Evolutionary conservation across 2,888 invertebrate species (phyloP), one percentile per base, ranked within the genome.

Genomic region (Gibbula magus): DNA sequence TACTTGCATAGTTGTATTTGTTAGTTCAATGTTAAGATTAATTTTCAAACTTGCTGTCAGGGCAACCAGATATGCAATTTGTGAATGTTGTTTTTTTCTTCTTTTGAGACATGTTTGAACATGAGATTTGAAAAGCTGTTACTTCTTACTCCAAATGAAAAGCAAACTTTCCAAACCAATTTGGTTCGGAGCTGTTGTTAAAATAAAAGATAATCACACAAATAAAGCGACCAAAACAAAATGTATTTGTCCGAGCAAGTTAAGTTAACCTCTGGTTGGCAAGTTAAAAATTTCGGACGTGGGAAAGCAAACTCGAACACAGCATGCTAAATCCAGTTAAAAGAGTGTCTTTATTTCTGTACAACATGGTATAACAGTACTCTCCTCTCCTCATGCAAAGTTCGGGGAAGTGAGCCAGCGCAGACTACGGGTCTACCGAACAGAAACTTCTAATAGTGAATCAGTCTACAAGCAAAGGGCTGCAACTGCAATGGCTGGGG

Each of bases 291-390:
- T 56, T 56, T 56, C 13, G 35, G 35, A 10, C 32, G 25, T n/a
- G 39, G 54, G 54, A 54, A 54, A 52, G 54, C 25, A 75, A 75
- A 75, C 75, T 75, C 75, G 53, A 54, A 75, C 53, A 75, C 53
- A 54, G 29, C 75, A 75, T 75, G 75, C 75, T 54, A 54, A 32
- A 75, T 75, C 32, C 53, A 75, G 35, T 75, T 32, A 75, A 75
- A 75, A 54, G 75, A 75, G 54, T 25, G 52, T 75, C 75, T 75
- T 75, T 75, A 75, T 75, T 75, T 75, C 75, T 75, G 75, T 75
- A 75, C 75, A 75, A 75, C 29, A 54, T 51, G 22, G 2, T 70
- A 70, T 70, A 35, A 70, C 70, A 70, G 18, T n/a, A 39, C 20
- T 32, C 29, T 20, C 25, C 66, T 66, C 25, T 39, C 39, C 70